A percentile compares a stretch with the other conserved stretches of the same genome.
Conservation (phyloP, 2,797 vertebrate genomes). For the Aldrovandia affinis region DNA sequence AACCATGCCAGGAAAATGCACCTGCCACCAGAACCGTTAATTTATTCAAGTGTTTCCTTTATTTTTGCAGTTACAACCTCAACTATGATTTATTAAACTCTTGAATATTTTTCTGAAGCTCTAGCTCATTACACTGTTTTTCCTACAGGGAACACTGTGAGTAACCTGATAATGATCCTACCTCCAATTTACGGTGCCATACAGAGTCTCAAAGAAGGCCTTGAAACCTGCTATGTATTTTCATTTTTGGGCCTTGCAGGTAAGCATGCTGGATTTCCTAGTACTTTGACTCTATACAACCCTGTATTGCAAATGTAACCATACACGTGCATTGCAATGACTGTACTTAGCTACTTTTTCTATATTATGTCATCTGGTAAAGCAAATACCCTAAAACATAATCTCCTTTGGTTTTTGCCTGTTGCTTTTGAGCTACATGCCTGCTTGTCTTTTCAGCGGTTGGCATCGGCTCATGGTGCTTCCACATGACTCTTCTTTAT, state of each 20-base stretch:
- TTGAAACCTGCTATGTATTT: slow-evolving; percentile 89
- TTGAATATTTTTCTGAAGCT: neutral
- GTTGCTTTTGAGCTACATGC: neutral
- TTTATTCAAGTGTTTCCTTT: no score
- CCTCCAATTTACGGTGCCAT: slow-evolving; percentile 92
- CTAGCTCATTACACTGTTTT: neutral
- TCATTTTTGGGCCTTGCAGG: slow-evolving; percentile 93
- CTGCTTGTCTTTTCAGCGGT: slow-evolving; percentile 79
- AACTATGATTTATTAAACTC: no score
- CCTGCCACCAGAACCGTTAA: no score
- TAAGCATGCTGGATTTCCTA: slow-evolving; percentile 53
- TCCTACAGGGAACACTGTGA: slow-evolving; percentile 93
- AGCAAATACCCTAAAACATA: neutral
- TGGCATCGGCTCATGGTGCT: slow-evolving; percentile 96
- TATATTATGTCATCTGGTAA: neutral
- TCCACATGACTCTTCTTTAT: slow-evolving; percentile 97
- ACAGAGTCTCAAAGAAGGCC: slow-evolving; percentile 84
- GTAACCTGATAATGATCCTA: slow-evolving; percentile 98
- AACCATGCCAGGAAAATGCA: no score
- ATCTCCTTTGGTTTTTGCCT: neutral
- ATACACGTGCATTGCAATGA: neutral
- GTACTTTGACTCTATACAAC: neutral
- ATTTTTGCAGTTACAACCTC: no score
- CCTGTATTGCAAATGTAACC: neutral
- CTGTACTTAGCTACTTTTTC: neutral